A percentile compares a stretch with the other conserved stretches of the same genome.
Evolutionary conservation across 2,797 vertebrate genomes (phyloP).

Genomic region (Lateolabrax maculatus): DNA sequence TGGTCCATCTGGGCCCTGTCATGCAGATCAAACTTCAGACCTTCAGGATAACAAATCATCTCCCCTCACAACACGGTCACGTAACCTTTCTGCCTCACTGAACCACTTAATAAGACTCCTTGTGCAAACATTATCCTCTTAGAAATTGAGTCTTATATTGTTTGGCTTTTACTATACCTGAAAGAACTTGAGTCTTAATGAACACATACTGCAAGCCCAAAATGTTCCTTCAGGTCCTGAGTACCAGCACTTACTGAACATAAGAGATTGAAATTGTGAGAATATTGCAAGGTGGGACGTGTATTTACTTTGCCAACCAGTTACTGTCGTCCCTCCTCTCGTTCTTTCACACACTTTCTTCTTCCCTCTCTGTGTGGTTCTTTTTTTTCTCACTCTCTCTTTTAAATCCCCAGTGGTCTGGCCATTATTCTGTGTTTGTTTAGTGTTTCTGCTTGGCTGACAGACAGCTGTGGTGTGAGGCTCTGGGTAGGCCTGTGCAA

Average conservation of each 20-base stretch:
- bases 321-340: conserved; percentile 41
- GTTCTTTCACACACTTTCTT: conserved; percentile 38
- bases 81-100: conserved; percentile 71
- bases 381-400: conserved; percentile 12
- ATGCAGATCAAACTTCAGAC: conserved; percentile 69
- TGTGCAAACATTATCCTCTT: conserved; percentile 49
- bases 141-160: conserved; percentile 12
- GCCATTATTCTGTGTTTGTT: conserved; percentile 70
- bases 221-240: conserved; percentile 18
- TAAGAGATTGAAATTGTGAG: conserved; percentile 37
- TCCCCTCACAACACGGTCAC: conserved; percentile 51
- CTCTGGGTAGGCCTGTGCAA: conserved; percentile 21
- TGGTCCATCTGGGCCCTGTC: conserved; percentile 76
- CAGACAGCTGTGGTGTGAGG: conserved; percentile 45
- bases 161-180: conserved; percentile 20
- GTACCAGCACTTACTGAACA: not conserved
- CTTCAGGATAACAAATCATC: conserved; percentile 54
- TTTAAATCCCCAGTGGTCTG: conserved; percentile 45
- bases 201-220: not conserved
- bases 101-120: conserved; percentile 71
- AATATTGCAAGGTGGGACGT: conserved; percentile 34
- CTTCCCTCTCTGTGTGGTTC: not conserved
- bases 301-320: conserved; percentile 48
- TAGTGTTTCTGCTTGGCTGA: conserved; percentile 56
- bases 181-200: conserved; percentile 22